Base-by-base conservation (phyloP, 2,113 vertebrate genomes). In the Excalfactoria chinensis region DNA sequence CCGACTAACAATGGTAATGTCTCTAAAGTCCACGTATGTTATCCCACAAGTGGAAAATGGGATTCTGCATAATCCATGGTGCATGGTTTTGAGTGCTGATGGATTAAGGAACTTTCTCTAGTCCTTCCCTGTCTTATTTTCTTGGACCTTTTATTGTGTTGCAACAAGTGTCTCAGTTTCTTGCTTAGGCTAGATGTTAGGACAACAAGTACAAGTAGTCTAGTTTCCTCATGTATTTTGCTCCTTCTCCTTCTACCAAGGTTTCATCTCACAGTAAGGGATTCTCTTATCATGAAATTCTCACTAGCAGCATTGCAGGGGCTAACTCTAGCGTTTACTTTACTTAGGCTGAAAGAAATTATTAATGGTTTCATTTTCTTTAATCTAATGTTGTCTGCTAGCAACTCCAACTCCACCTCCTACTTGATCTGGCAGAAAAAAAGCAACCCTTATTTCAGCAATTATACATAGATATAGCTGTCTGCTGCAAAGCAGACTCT, bases 1-100 rank as follows among this genome's bases (percentile, higher is more conserved):
- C 30, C 43, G 43, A 25, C 21, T 11, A 5, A 10, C 8, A 48
- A 11, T 0, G 6, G 64, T 5, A 44, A 6, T 3, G 0, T 13
- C 60, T 51, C 59, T 20, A 0, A 73, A 34, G 17, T 19, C 37
- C 80, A 48, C 44, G 72, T 22, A 44, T 30, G 15, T 30, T 40
- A 34, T 19, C 34, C 10, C 10, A 2, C 1, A 0, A 7, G 63
- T 40, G 68, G 59, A 79, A 56, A 62, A 82, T 3, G 37, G n/a
- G 62, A 17, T 53, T 55, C 41, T 9, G 25, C 22, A 6, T 28
- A 40, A 20, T 23, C 80, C 10, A 0, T 18, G 28, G 14, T 11
- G 21, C 22, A 6, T 2, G 4, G 0, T 40, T 51, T 3, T 63
- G 74, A 25, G 18, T 11, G 67, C 1, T 4, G 66, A 21, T 51